Conservation (phyloP, 2,888 invertebrate species). For the Gibbula magus region DNA sequence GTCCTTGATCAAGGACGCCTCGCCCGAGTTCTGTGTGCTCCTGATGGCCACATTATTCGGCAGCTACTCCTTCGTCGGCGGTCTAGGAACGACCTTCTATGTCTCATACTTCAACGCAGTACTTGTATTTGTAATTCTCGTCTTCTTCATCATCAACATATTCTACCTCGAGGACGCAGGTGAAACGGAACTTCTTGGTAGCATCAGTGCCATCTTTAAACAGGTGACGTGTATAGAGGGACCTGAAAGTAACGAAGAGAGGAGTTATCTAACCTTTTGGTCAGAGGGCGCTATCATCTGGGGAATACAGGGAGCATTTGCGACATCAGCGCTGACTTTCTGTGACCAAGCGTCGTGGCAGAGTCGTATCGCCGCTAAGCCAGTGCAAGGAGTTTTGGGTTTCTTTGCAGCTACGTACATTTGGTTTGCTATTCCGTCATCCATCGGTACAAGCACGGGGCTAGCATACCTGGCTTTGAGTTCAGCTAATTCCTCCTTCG, state of each 20-base stretch:
- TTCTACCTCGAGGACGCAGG: conserved; percentile 46
- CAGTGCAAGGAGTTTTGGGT: conserved; percentile 67
- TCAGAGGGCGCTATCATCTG: conserved; percentile 59
- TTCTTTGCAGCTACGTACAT: conserved; percentile 69
- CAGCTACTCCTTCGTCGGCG: conserved; percentile 65
- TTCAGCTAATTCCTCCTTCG: conserved; percentile 41
- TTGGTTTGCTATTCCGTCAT: conserved; percentile 71
- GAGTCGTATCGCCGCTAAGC: conserved; percentile 70
- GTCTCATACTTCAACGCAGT: conserved; percentile 70
- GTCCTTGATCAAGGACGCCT: conserved; percentile 58
- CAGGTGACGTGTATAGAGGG: conserved; percentile 50
- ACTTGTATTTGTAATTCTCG: conserved; percentile 57
- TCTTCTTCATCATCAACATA: conserved; percentile 57
- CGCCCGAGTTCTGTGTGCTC: conserved; percentile 63
- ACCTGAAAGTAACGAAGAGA: conserved; percentile 54
- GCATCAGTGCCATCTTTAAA: conserved; percentile 53
- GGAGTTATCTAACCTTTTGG: conserved; percentile 61
- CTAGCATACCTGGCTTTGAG: conserved; percentile 64
- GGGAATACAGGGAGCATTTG: conserved; percentile 58
- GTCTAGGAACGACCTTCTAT: conserved; percentile 70
- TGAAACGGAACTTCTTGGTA: conserved; percentile 38
- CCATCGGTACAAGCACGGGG: conserved; percentile 67
- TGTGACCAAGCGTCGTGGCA: conserved; percentile 73
- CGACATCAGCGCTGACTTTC: conserved; percentile 59
- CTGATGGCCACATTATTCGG: conserved; percentile 66